Percentiles rank a stretch among this genome's conserved stretches.
Evolutionary conservation across 2,888 invertebrate species (phyloP).

Genomic region (Epistrophe grossulariae): DNA sequence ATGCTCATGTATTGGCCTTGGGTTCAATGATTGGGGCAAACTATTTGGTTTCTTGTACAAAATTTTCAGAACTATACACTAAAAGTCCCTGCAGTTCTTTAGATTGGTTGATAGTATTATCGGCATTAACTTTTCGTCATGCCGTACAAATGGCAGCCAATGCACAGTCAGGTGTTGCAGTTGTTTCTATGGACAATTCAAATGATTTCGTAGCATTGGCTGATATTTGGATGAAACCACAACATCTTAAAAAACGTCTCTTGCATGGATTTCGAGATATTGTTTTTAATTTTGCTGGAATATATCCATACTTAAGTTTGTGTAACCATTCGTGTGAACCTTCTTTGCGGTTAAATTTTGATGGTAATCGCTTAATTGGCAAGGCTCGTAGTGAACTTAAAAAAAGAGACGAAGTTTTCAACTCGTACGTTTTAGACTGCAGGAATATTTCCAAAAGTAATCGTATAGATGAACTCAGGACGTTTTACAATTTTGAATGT

Average conservation of each 20-base stretch:
- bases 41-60: slow-evolving; percentile 87
- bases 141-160: slow-evolving; percentile 91
- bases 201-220: slow-evolving; percentile 76
- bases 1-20: slow-evolving; percentile 89
- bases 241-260: slow-evolving; percentile 77
- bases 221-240: slow-evolving; percentile 78
- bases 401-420: slow-evolving; percentile 89
- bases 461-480: slow-evolving; percentile 87
- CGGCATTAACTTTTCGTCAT: slow-evolving; percentile 89
- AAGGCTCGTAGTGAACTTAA: slow-evolving; percentile 87
- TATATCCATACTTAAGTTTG: slow-evolving; percentile 94
- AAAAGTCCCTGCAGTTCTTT: slow-evolving; percentile 77
- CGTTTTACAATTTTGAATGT: slow-evolving; percentile 92
- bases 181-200: slow-evolving; percentile 61
- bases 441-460: slow-evolving; percentile 86
- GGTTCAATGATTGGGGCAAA: slow-evolving; percentile 88
- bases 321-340: slow-evolving; percentile 97
- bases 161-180: slow-evolving; percentile 87
- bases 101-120: slow-evolving; percentile 85
- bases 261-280: slow-evolving; percentile 80
- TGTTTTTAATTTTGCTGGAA: slow-evolving; percentile 89
- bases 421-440: slow-evolving; percentile 93
- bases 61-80: slow-evolving; percentile 85
- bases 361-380: slow-evolving; percentile 89
- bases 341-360: slow-evolving; percentile 90